Evolutionary conservation across 2,888 invertebrate species (phyloP).

Genomic region (Tanytarsus gracilentus): DNA sequence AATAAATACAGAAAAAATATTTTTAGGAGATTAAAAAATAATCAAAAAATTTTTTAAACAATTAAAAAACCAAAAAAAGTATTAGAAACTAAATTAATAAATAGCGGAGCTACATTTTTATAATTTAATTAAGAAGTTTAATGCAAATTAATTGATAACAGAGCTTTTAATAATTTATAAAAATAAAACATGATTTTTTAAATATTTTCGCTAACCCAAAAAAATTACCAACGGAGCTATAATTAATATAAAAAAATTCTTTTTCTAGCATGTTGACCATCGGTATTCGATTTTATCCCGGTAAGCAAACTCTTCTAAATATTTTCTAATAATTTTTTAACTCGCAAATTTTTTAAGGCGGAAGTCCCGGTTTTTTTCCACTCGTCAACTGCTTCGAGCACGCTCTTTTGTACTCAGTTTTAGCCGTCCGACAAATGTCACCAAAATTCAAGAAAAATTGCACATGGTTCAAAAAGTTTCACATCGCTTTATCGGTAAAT

Average conservation of each 20-base stretch:
- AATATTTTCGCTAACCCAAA: no score
- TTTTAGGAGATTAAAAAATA: no score
- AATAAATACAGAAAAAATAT: no score
- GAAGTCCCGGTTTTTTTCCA: not conserved
- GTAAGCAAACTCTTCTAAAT: not conserved
- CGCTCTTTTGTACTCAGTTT: not conserved
- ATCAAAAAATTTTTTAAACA: no score
- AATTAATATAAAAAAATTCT: not conserved
- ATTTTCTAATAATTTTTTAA: not conserved
- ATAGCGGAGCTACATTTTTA: no score
- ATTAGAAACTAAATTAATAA: no score
- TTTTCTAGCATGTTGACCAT: not conserved
- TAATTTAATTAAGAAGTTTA: no score
- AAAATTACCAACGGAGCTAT: not conserved
- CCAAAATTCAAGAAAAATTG: not conserved
- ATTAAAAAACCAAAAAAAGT: no score
- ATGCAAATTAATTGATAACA: no score
- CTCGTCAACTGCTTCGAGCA: not conserved
- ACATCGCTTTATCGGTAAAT: not conserved
- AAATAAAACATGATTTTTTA: no score
- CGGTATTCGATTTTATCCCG: not conserved
- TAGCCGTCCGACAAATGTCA: not conserved
- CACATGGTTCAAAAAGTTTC: slow-evolving; percentile 4
- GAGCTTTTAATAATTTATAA: no score
- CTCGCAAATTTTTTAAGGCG: not conserved